Conservation (phyloP, 1,140 invertebrate genomes). For the Pseudomyrmex dendroicus region DNA sequence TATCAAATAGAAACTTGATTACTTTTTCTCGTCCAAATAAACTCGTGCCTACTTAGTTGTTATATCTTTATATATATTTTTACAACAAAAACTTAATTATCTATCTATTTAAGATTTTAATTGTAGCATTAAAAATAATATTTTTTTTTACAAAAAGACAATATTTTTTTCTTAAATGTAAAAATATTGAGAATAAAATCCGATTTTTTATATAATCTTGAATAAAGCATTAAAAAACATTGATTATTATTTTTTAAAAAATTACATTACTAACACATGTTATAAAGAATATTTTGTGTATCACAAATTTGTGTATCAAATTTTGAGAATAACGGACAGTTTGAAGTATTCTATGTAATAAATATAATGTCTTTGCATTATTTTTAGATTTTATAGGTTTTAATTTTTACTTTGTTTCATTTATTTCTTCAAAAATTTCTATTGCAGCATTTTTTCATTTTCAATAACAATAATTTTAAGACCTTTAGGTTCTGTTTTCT, state of each 20-base stretch:
- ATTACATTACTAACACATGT: no score
- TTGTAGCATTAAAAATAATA: not conserved
- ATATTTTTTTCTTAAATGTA: not conserved
- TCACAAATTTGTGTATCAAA: not conserved
- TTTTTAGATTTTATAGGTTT: conserved; percentile 69
- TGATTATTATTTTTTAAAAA: not conserved
- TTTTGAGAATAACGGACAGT: not conserved
- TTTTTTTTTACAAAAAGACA: not conserved
- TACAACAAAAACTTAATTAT: not conserved
- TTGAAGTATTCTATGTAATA: conserved; percentile 16
- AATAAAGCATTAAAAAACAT: not conserved
- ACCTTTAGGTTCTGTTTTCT: not conserved
- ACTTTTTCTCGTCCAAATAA: not conserved
- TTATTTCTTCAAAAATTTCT: conserved; percentile 72
- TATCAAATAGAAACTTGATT: conserved; percentile 46
- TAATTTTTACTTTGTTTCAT: conserved; percentile 74
- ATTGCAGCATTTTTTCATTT: conserved; percentile 70
- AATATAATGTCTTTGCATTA: not conserved
- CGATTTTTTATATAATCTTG: not conserved
- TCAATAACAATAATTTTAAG: conserved; percentile 74
- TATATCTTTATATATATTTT: no score
- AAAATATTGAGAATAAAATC: not conserved
- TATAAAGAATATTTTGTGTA: not conserved
- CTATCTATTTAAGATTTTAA: conserved; percentile 1
- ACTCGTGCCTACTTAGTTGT: no score